Conservation (phyloP, 2,797 vertebrate species). For the Stomatorhinus walkeri region DNA sequence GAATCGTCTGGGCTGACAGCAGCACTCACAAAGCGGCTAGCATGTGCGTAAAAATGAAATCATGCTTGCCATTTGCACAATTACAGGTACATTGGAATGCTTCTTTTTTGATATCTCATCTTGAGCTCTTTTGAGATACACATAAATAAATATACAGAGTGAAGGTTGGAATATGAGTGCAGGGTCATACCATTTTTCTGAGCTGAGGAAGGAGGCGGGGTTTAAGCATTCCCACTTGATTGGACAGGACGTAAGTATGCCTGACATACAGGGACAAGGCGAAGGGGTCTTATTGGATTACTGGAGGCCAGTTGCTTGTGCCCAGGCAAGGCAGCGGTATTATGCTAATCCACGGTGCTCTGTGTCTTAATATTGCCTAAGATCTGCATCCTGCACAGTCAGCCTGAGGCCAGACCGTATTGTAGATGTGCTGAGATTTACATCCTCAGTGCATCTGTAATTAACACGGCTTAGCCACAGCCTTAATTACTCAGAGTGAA, state of each 20-base stretch:
- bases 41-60: not conserved
- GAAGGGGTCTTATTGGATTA: slow-evolving; percentile 3
- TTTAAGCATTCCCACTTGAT: not conserved
- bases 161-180: not conserved
- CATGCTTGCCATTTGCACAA: not conserved
- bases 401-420: not conserved
- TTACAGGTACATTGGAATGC: not conserved
- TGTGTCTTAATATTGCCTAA: not conserved
- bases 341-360: not conserved
- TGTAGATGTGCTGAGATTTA: not conserved
- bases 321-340: not conserved
- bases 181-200: not conserved
- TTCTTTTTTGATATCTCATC: not conserved
- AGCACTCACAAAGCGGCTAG: not conserved
- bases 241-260: not conserved
- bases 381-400: not conserved
- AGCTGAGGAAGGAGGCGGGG: not conserved
- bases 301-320: not conserved
- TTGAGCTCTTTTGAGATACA: not conserved
- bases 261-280: not conserved
- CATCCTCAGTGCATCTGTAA: not conserved
- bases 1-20: not conserved
- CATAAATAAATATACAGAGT: not conserved
- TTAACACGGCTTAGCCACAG: not conserved
- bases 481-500: not conserved